Evolutionary conservation across 2,888 invertebrate genomes (phyloP).

Genomic region (Drosophila flavopinicola): DNA sequence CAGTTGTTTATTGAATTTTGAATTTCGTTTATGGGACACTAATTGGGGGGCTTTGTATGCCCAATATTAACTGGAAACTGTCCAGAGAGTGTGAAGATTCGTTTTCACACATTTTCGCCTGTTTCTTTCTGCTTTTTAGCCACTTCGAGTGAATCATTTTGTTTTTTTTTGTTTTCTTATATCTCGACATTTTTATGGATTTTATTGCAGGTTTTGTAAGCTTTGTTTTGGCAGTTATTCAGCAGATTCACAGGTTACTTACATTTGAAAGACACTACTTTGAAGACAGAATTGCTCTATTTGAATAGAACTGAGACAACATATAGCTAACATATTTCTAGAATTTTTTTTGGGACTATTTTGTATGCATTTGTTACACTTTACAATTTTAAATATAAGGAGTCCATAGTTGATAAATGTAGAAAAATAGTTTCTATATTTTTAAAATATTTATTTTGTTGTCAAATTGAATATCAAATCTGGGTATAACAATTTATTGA

Average conservation of each 20-base stretch:
- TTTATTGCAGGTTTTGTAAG: slow-evolving; percentile 5
- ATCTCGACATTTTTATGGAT: neutral
- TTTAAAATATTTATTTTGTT: no score
- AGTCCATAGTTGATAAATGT: no score
- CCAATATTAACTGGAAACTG: slow-evolving; percentile 59
- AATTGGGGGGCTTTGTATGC: slow-evolving; percentile 72
- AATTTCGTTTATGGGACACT: slow-evolving; percentile 46
- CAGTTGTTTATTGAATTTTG: slow-evolving; percentile 28
- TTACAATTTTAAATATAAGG: no score
- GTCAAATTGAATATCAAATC: no score
- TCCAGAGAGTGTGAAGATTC: slow-evolving; percentile 20
- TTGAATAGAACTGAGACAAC: neutral
- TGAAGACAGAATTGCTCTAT: neutral
- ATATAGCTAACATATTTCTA: no score
- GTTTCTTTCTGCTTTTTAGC: slow-evolving; percentile 11
- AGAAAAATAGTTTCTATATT: no score
- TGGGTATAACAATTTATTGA: no score
- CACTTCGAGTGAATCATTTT: slow-evolving; percentile 43
- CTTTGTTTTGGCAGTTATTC: slow-evolving; percentile 10
- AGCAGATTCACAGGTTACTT: neutral
- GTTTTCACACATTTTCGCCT: slow-evolving; percentile 56
- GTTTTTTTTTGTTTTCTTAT: slow-evolving; percentile 1
- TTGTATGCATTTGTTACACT: no score
- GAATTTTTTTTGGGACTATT: no score
- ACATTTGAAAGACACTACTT: neutral